A percentile compares a stretch with the other conserved stretches of the same genome.
These are phyloP conservation scores for Phymatocera aterrima DNA, from an alignment of 2,888 invertebrate species.

Conservation along the genomic window DNA sequence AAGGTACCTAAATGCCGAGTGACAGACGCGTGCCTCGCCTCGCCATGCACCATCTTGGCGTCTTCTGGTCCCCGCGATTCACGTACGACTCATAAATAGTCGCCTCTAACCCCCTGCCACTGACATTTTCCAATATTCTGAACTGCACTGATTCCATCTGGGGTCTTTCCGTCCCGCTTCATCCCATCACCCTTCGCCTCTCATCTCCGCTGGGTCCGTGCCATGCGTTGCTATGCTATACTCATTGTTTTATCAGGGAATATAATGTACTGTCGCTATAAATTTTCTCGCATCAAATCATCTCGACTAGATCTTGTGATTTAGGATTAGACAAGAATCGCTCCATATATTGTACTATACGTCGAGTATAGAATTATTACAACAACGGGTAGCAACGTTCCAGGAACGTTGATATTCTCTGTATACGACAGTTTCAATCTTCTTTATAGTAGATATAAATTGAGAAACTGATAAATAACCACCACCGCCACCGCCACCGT, in stretches of 20 bases:
- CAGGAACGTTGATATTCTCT: neutral
- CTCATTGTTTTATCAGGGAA: slow-evolving; percentile 31
- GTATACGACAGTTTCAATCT: neutral
- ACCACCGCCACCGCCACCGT: neutral
- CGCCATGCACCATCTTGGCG: slow-evolving; percentile 36
- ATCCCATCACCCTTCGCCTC: slow-evolving; percentile 44
- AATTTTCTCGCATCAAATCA: slow-evolving; percentile 15
- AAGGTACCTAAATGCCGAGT: slow-evolving; percentile 40
- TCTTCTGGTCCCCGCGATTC: slow-evolving; percentile 57
- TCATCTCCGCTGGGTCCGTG: slow-evolving; percentile 27
- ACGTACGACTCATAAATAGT: slow-evolving; percentile 73
- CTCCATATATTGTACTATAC: neutral
- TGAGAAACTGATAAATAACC: slow-evolving; percentile 21
- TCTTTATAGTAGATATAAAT: neutral
- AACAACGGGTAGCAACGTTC: neutral
- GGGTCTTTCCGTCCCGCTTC: slow-evolving; percentile 59
- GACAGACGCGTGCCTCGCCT: slow-evolving; percentile 48
- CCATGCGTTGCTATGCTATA: slow-evolving; percentile 7
- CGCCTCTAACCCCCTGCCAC: slow-evolving; percentile 52
- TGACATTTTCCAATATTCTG: slow-evolving; percentile 71
- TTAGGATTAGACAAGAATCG: neutral
- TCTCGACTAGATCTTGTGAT: neutral
- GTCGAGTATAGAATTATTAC: neutral
- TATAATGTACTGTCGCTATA: neutral
- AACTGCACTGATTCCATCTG: slow-evolving; percentile 71